phyloP scores from a whole-genome alignment of 2,113 vertebrate species.

The Terrapene triunguis region DNA sequence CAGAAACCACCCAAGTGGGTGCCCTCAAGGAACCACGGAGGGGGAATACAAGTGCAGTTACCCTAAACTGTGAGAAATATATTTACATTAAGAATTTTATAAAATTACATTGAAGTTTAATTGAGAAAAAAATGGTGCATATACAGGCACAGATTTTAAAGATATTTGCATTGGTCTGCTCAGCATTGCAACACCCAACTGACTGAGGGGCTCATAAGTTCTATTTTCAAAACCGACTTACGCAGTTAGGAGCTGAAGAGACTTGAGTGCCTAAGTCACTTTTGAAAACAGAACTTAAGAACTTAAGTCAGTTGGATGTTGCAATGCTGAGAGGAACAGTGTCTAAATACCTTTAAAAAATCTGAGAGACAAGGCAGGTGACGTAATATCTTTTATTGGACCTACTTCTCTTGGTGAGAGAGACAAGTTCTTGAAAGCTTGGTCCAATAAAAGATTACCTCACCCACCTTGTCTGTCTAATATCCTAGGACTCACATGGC shows the following conservation, averaged over 20 bases:
- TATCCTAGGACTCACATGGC: neutral
- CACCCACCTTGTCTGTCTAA: neutral
- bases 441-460: neutral
- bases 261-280: too few relatives aligned
- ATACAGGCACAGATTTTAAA: neutral
- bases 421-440: neutral
- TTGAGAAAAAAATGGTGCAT: neutral
- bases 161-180: too few relatives aligned
- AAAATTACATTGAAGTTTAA: neutral
- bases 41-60: too few relatives aligned
- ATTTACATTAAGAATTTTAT: neutral
- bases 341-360: neutral
- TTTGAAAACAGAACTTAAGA: neutral
- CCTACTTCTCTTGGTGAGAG: neutral
- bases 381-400: neutral
- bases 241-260: too few relatives aligned
- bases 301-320: neutral
- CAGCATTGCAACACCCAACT: too few relatives aligned
- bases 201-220: too few relatives aligned
- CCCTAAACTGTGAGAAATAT: too few relatives aligned
- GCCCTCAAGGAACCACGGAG: too few relatives aligned
- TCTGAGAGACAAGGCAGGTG: neutral
- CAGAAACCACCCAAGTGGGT: too few relatives aligned
- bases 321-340: neutral
- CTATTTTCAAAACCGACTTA: too few relatives aligned